Base-by-base conservation (phyloP, 2,888 invertebrate species). In the Oscheius sp. region DNA sequence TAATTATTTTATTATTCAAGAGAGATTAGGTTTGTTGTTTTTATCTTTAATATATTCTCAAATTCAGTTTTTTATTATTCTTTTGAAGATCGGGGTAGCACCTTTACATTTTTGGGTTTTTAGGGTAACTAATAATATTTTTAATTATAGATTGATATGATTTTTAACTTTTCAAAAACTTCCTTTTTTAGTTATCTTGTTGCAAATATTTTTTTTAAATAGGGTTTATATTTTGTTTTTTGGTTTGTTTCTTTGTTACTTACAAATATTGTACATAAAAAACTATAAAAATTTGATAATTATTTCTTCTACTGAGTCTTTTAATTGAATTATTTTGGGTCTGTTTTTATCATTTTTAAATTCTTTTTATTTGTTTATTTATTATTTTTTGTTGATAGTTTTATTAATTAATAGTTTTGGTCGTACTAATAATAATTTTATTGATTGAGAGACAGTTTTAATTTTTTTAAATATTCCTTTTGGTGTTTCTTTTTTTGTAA, bases 121-220 rank as follows among this genome's bases (percentile, higher is more conserved):
- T 74, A 72, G 38, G 61, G 72, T 77, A 12, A 68, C 68, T 9
- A 72, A 70, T 68, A 72, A 70, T 73, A 49, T 75, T 68, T 67
- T 64, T 70, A 68, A 65, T 67, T 74, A 62, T 71, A 47, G 61
- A 47, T 69, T 74, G 44, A 69, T 76, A 44, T 76, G 76, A 51
- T 76, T 77, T 73, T 77, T 76, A 76, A 76, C 76, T 30, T 76
- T 76, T 74, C 76, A 76, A 64, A 76, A 76, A 45, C 74, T 77
- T 90, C 87, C 92, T 79, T 92, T 91, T 89, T 92, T 92, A 3
- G 91, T 91, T 33, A 76, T 78, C 69, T 71, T 76, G 41, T 73
- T 75, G 62, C 68, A 74, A 17, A 59, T 74, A 51, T 73, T 74
- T 70, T 71, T 65, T 36, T 65, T 68, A 28, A 67, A 49, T 17